Evolutionary conservation across 1,140 invertebrate species (phyloP).

Genomic region (Listronotus bonariensis): DNA sequence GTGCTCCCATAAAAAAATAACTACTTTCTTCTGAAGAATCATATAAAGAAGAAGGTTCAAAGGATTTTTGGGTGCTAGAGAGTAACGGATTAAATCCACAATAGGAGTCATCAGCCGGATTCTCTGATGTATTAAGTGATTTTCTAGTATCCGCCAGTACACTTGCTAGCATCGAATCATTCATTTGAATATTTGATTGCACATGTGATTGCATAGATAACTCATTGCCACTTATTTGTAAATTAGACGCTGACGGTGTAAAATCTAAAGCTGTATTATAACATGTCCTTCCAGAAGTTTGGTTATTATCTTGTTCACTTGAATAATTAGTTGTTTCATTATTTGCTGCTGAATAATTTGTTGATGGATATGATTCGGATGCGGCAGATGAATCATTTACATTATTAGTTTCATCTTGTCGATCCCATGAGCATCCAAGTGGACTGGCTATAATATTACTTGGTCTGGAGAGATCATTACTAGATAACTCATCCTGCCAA

Average conservation of each 20-base stretch:
- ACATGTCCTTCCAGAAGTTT: not conserved
- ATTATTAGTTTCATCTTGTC: not conserved
- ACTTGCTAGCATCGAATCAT: constrained; percentile 3
- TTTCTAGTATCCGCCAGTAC: not conserved
- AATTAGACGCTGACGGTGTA: not conserved
- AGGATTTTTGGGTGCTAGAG: constrained; percentile 8
- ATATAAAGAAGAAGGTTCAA: not conserved
- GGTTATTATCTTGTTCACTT: not conserved
- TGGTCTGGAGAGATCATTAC: not conserved
- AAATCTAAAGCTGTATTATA: not conserved
- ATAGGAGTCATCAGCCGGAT: constrained; percentile 12
- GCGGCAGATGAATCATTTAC: too few relatives aligned
- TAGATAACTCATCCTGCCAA: constrained; percentile 5
- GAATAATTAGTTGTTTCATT: not conserved
- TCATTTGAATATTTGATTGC: constrained; percentile 9
- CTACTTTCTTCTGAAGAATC: constrained; percentile 6
- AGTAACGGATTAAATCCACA: not conserved
- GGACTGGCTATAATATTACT: constrained; percentile 3
- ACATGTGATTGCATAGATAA: not conserved
- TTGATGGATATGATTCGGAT: not conserved
- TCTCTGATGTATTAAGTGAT: not conserved
- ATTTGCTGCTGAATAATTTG: not conserved
- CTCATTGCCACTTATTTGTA: not conserved
- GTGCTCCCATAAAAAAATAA: not conserved
- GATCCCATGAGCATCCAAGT: not conserved